Evolutionary conservation across 2,888 invertebrate genomes (phyloP).

Genomic region (Cerastoderma edule): DNA sequence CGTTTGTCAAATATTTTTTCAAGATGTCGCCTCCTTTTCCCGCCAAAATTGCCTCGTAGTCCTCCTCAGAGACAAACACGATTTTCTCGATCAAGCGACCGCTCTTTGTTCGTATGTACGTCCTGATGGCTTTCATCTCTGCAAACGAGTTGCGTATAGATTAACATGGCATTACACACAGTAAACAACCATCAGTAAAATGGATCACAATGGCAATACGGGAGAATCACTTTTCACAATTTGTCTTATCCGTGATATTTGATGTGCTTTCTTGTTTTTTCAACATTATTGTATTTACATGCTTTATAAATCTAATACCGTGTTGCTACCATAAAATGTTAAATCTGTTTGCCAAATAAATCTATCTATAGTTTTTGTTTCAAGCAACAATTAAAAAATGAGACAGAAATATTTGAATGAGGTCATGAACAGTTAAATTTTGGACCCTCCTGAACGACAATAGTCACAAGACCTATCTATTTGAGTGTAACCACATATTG

Average conservation of each 20-base stretch:
- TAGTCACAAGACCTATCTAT: too few relatives aligned
- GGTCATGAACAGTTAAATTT: too few relatives aligned
- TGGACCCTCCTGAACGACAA: too few relatives aligned
- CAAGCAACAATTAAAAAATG: too few relatives aligned
- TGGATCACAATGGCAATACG: background rate
- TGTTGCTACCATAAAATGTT: too few relatives aligned
- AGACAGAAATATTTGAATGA: too few relatives aligned
- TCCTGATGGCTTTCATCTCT: constrained; percentile 82
- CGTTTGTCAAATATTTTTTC: constrained; percentile 80
- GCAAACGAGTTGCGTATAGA: constrained; percentile 14
- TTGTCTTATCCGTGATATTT: background rate
- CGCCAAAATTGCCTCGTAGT: constrained; percentile 80
- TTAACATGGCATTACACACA: too few relatives aligned
- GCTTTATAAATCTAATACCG: too few relatives aligned
- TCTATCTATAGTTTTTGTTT: too few relatives aligned
- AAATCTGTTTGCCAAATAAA: too few relatives aligned
- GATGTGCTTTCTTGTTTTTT: background rate
- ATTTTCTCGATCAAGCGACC: constrained; percentile 80
- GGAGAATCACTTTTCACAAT: background rate
- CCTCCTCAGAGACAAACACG: constrained; percentile 81
- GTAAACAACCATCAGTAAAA: background rate
- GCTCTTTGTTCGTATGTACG: constrained; percentile 82
- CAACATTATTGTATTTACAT: background rate
- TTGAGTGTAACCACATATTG: too few relatives aligned
- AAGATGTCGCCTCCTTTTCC: constrained; percentile 77